Base-by-base conservation (phyloP, 2,797 vertebrate species). In the Eupleurogrammus muticus region DNA sequence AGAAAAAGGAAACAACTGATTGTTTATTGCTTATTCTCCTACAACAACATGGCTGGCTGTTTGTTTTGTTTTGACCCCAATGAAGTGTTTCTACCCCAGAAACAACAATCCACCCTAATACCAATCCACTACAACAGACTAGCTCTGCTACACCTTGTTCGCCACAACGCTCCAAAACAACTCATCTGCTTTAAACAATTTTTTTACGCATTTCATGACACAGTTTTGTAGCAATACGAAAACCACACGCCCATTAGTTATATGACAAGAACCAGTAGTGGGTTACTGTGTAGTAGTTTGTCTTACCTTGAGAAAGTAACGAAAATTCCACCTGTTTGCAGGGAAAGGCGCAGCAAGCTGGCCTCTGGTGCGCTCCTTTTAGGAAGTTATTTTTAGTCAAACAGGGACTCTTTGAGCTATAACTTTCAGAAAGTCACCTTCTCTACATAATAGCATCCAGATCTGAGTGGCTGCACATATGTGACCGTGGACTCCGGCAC, bases 341-440 rank as follows among this genome's bases (percentile, higher is more conserved):
- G 54, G 17, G 51, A 54, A 21, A 59, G 51, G 58, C 56, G 7
- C 60, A 70, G 65, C 69, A 35, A 16, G 17, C 70, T 51, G 62
- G n/a, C 50, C 66, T 73, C 85, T 62, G 16, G 52, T 46, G 71
- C 63, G 52, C 79, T 52, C 69, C 46, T 71, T 67, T 44, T 53
- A 42, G 23, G 46, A 46, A 65, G 79, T 82, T 93, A 91, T 91
- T 81, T 89, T 82, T 84, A 90, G 82, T 61, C 68, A n/a, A 68
- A 73, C 28, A 19, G 75, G 66, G 67, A 80, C 76, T 54, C 68
- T 24, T 42, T 11, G 2, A 20, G 16, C 38, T 58, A 52, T 21
- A 51, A 53, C 20, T 50, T 48, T 8, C 9, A 13, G 12, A 50
- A 73, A 61, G 19, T 59, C 14, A n/a, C 40, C 7, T 48, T 64